Evolutionary conservation across 2,797 vertebrate species (phyloP).

Genomic region (Acropternis orthonyx): DNA sequence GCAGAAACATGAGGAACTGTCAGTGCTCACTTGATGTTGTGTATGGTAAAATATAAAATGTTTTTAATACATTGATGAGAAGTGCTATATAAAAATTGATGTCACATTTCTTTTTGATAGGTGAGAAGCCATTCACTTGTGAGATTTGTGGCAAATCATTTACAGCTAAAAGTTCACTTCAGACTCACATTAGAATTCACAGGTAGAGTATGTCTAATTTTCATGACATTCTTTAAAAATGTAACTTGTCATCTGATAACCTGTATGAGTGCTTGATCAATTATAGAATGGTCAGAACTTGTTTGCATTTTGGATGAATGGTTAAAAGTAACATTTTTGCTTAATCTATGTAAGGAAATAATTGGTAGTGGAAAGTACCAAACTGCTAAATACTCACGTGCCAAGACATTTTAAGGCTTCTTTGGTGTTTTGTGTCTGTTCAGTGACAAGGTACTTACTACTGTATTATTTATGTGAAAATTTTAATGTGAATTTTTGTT

Average conservation of each 20-base stretch:
- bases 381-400: neutral
- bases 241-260: neutral
- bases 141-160: constrained; percentile 99
- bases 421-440: neutral
- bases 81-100: neutral
- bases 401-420: neutral
- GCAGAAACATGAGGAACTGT: neutral
- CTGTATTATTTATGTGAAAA: neutral
- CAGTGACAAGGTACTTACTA: neutral
- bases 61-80: neutral
- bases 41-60: neutral
- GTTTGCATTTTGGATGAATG: neutral
- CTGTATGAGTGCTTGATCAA: neutral
- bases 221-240: neutral
- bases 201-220: constrained; percentile 75
- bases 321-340: neutral
- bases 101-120: constrained; percentile 71
- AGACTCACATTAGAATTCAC: constrained; percentile 97
- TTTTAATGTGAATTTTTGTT: neutral
- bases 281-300: neutral
- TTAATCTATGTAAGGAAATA: neutral
- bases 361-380: neutral
- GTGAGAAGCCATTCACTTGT: constrained; percentile 97
- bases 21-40: neutral
- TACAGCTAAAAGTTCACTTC: constrained; percentile 94